These are phyloP conservation scores for Calliphora vomitoria DNA, from an alignment of 2,888 invertebrate species.

Conservation along the genomic window DNA sequence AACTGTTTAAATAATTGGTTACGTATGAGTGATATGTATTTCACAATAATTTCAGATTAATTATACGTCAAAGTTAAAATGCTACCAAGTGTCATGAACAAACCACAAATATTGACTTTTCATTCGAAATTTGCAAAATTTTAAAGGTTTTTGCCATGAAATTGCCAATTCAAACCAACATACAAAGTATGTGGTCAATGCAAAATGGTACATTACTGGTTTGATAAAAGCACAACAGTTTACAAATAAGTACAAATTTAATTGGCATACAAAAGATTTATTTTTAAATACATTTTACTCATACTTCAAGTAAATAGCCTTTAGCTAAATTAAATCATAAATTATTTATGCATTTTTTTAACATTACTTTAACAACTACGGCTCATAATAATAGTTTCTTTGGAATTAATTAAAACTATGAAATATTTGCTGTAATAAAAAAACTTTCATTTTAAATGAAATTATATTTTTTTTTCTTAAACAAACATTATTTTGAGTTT, in stretches of 20 bases:
- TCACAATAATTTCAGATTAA: neutral
- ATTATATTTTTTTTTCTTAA: neutral
- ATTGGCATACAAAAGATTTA: too few relatives aligned
- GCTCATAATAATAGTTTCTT: neutral
- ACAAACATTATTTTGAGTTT: neutral
- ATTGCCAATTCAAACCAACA: too few relatives aligned
- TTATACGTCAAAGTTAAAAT: slow-evolving; percentile 24
- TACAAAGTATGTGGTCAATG: neutral
- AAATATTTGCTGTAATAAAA: neutral
- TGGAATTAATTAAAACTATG: neutral
- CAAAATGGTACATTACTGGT: slow-evolving; percentile 2
- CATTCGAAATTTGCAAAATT: neutral
- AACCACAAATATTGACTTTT: slow-evolving; percentile 6
- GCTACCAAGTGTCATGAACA: neutral
- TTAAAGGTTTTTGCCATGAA: too few relatives aligned
- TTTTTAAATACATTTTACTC: neutral
- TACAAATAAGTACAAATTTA: too few relatives aligned
- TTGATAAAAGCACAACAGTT: neutral
- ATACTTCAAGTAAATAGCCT: too few relatives aligned
- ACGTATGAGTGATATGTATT: neutral
- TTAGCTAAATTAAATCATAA: too few relatives aligned
- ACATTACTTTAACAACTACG: too few relatives aligned
- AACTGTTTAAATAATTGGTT: too few relatives aligned
- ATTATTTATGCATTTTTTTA: too few relatives aligned
- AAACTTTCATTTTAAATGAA: neutral